Conservation (phyloP, 92 coral and sea anemone genomes). For the Chrysogorgia sp. region DNA sequence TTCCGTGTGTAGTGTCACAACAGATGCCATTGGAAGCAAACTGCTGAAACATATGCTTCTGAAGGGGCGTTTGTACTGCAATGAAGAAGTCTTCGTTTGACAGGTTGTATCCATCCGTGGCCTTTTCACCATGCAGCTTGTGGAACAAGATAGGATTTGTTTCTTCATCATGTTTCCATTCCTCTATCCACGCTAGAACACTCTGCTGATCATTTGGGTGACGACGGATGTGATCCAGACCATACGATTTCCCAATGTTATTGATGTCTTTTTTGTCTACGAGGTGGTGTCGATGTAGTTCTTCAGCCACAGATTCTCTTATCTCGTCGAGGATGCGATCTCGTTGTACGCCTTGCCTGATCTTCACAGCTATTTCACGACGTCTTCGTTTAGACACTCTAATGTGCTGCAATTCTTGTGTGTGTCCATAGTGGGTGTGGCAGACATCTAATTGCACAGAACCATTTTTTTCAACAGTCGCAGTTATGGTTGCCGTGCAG, state of each 20-base stretch:
- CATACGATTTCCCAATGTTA: conserved; percentile 60
- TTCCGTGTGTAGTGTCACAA: conserved; percentile 70
- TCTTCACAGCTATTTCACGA: conserved; percentile 58
- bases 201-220: conserved; percentile 69
- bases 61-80: conserved; percentile 63
- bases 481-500: conserved; percentile 50
- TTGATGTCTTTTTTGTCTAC: conserved; percentile 56
- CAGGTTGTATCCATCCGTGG: conserved; percentile 50
- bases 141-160: conserved; percentile 57
- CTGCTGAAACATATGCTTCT: conserved; percentile 54
- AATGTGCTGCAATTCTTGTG: conserved; percentile 56
- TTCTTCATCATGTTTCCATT: conserved; percentile 50
- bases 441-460: conserved; percentile 43
- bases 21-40: conserved; percentile 68
- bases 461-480: conserved; percentile 33
- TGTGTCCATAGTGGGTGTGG: conserved; percentile 66
- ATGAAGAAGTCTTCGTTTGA: conserved; percentile 56
- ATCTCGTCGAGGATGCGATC: conserved; percentile 63
- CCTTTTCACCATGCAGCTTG: conserved; percentile 60
- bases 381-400: conserved; percentile 42
- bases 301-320: conserved; percentile 40
- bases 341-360: conserved; percentile 51
- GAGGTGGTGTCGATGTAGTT: conserved; percentile 52
- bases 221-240: conserved; percentile 44
- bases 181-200: conserved; percentile 61